These are phyloP conservation scores for Aphis craccivora DNA, from an alignment of 1,140 invertebrate genomes.

Conservation along the genomic window DNA sequence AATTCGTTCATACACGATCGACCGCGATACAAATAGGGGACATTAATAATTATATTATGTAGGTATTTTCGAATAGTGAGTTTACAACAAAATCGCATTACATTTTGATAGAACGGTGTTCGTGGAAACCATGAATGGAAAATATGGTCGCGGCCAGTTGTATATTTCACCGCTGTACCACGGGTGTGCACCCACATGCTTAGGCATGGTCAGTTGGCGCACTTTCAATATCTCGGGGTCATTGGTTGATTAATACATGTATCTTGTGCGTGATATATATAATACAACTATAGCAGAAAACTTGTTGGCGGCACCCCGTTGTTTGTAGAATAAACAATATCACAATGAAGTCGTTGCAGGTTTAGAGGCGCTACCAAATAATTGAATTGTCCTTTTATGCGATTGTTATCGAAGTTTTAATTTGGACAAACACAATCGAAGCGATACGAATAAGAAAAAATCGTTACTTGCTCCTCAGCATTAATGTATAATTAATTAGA, in stretches of 20 bases:
- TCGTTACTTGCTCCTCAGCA: not conserved
- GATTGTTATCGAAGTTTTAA: conserved; percentile 14
- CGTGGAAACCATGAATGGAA: not conserved
- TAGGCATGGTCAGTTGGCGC: conserved; percentile 46
- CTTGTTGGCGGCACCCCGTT: conserved; percentile 26
- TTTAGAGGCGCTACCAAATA: conserved; percentile 13
- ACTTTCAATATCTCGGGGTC: conserved; percentile 46
- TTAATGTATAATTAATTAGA: conserved; percentile 7
- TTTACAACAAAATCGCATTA: conserved; percentile 2
- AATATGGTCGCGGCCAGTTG: not conserved
- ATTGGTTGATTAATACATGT: conserved; percentile 33
- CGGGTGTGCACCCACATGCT: not conserved
- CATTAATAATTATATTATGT: not conserved
- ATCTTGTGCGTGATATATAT: not conserved
- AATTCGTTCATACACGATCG: not conserved
- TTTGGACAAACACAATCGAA: not conserved
- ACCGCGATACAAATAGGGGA: not conserved
- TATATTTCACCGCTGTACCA: not conserved
- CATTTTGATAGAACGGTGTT: not conserved
- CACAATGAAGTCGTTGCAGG: not conserved
- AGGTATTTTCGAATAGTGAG: not conserved
- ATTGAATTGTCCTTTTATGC: conserved; percentile 25
- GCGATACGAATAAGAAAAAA: not conserved
- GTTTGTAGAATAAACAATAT: conserved; percentile 41
- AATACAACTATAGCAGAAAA: not conserved